Evolutionary conservation across 2,797 vertebrate species (phyloP).

Genomic region (Chaenodraco wilsoni): DNA sequence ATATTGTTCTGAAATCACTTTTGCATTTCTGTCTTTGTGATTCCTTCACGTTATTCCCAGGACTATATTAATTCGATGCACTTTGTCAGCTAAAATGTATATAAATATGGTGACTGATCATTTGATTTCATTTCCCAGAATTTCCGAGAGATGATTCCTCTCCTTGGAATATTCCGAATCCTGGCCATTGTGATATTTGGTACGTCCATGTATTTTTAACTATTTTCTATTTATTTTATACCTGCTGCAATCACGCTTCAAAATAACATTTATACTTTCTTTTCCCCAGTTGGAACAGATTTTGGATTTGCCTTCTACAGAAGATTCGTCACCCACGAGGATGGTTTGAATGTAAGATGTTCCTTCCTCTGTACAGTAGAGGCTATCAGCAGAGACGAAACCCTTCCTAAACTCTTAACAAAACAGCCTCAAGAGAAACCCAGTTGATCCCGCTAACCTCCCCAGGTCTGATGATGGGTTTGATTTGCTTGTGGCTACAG

Average conservation of each 20-base stretch:
- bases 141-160: conserved; percentile 90
- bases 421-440: not conserved
- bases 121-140: conserved; percentile 80
- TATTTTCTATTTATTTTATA: not conserved
- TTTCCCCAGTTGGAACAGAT: conserved; percentile 84
- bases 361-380: not conserved
- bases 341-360: conserved; percentile 80
- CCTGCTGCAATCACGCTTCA: not conserved
- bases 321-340: conserved; percentile 81
- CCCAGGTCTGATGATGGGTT: not conserved
- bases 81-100: not conserved
- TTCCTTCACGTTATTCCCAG: not conserved
- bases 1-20: not conserved
- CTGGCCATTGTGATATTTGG: conserved; percentile 83
- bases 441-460: conserved; percentile 12
- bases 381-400: not conserved
- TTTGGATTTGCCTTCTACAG: conserved; percentile 93
- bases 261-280: conserved; percentile 6
- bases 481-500: conserved; percentile 28
- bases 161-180: conserved; percentile 88
- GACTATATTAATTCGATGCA: not conserved
- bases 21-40: not conserved
- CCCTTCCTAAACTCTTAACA: not conserved
- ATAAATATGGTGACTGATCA: not conserved
- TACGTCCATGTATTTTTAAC: conserved; percentile 62